Evolutionary conservation across 2,888 invertebrate genomes (phyloP).

Genomic region (Catocala sponsa): DNA sequence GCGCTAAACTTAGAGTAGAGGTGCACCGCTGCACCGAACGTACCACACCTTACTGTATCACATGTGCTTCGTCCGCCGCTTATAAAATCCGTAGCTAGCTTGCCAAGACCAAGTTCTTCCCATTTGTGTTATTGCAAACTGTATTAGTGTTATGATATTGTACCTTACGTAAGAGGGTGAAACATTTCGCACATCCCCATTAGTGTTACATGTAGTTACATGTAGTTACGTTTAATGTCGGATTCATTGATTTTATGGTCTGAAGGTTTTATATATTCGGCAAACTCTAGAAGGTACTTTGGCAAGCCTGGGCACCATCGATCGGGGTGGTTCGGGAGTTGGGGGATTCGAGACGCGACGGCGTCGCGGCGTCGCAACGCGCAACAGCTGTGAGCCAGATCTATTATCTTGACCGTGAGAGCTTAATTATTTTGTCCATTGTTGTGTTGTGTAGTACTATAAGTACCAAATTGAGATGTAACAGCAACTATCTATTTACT

Average conservation of each 20-base stretch:
- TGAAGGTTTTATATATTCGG: slow-evolving; percentile 27
- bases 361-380: slow-evolving; percentile 70
- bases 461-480: slow-evolving; percentile 38
- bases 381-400: slow-evolving; percentile 82
- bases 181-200: slow-evolving; percentile 33
- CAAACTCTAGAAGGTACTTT: slow-evolving; percentile 38
- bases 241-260: slow-evolving; percentile 7
- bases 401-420: slow-evolving; percentile 85
- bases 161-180: slow-evolving; percentile 57
- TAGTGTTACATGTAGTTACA: slow-evolving; percentile 32
- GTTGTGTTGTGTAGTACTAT: slow-evolving; percentile 56
- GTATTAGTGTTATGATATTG: slow-evolving; percentile 42
- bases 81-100: slow-evolving; percentile 36
- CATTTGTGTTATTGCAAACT: slow-evolving; percentile 38
- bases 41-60: slow-evolving; percentile 57
- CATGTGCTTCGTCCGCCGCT: slow-evolving; percentile 55
- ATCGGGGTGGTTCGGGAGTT: slow-evolving; percentile 72
- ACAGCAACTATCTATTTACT: slow-evolving; percentile 22
- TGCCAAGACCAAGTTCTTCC: slow-evolving; percentile 35
- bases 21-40: slow-evolving; percentile 76
- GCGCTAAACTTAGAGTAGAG: slow-evolving; percentile 73
- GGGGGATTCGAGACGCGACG: slow-evolving; percentile 65
- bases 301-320: slow-evolving; percentile 62
- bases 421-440: slow-evolving; percentile 68
- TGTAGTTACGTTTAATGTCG: slow-evolving; percentile 8